Conservation (phyloP, 2,797 vertebrate genomes). For the Dipus sagitta region DNA sequence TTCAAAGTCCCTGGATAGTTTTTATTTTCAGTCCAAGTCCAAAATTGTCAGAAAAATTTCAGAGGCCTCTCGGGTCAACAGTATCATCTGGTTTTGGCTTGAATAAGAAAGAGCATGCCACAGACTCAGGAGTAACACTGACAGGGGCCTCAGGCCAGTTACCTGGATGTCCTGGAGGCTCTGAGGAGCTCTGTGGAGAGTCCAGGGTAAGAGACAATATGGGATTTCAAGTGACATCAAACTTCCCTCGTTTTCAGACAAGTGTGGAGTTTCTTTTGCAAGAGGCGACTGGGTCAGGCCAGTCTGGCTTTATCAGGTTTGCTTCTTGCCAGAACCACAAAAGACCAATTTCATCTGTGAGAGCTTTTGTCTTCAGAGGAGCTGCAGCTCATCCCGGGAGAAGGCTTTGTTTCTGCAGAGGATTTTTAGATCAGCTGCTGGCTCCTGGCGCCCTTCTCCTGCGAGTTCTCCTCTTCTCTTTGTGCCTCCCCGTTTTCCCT, state of each 20-base stretch:
- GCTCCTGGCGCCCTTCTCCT: constrained; percentile 68
- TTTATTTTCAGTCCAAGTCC: constrained; percentile 76
- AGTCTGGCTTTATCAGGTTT: constrained; percentile 68
- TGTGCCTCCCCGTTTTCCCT: constrained; percentile 78
- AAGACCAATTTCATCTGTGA: constrained; percentile 76
- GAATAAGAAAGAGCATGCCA: constrained; percentile 60
- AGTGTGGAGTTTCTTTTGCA: constrained; percentile 13
- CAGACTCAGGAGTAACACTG: constrained; percentile 3
- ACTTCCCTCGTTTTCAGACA: not conserved
- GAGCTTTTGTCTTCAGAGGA: constrained; percentile 80
- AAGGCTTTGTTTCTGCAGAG: constrained; percentile 70
- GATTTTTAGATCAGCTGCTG: constrained; percentile 67
- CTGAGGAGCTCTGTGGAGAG: not conserved
- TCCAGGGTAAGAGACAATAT: not conserved
- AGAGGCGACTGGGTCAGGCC: constrained; percentile 60
- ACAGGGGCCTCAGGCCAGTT: not conserved
- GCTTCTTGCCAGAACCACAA: constrained; percentile 79
- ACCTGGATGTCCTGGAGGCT: not conserved
- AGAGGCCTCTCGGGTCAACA: constrained; percentile 10
- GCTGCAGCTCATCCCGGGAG: constrained; percentile 61
- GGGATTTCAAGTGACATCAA: not conserved
- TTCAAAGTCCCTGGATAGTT: constrained; percentile 57
- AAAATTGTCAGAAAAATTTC: constrained; percentile 50
- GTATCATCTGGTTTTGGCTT: constrained; percentile 60
- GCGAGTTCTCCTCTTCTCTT: constrained; percentile 73